Conservation (phyloP, 1,140 invertebrate genomes). For the Rhyacophila brunnea region DNA sequence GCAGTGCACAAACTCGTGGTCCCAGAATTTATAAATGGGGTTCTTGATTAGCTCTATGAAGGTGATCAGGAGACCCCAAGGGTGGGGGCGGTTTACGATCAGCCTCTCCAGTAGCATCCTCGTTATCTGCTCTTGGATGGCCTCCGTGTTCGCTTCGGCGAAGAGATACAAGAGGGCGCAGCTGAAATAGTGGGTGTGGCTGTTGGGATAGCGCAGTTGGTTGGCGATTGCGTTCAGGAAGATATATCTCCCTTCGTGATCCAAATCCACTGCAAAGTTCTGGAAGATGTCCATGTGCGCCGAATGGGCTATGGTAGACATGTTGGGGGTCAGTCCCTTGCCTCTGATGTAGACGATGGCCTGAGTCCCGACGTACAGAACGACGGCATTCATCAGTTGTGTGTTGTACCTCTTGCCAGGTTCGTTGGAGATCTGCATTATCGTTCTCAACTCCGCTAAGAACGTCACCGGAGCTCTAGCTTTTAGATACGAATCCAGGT, state of each 20-base stretch:
- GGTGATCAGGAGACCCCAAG: constrained; percentile 97
- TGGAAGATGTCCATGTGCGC: constrained; percentile 99
- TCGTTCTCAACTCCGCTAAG: constrained; percentile 85
- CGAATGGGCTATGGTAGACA: constrained; percentile 94
- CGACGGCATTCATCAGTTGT: constrained; percentile 93
- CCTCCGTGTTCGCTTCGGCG: constrained; percentile 96
- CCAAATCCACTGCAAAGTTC: constrained; percentile 94
- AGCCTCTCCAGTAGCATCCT: constrained; percentile 94
- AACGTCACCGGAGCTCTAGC: constrained; percentile 94
- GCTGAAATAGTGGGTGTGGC: constrained; percentile 99
- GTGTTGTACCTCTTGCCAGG: constrained; percentile 93
- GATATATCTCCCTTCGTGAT: constrained; percentile 94
- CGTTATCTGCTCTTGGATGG: constrained; percentile 89
- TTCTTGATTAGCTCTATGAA: constrained; percentile 99
- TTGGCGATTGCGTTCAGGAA: constrained; percentile 99
- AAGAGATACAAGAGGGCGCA: constrained; percentile 96
- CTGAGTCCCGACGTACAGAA: constrained; percentile 95
- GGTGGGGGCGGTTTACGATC: constrained; percentile 97
- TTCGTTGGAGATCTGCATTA: constrained; percentile 84
- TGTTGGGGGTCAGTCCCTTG: constrained; percentile 88
- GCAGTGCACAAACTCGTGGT: constrained; percentile 98
- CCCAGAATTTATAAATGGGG: constrained; percentile 98
- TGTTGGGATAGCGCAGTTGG: constrained; percentile 97
- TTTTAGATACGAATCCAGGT: constrained; percentile 95
- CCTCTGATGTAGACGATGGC: constrained; percentile 86